phyloP scores from a whole-genome alignment of 2,113 vertebrate genomes.

The Saguinus midas region DNA sequence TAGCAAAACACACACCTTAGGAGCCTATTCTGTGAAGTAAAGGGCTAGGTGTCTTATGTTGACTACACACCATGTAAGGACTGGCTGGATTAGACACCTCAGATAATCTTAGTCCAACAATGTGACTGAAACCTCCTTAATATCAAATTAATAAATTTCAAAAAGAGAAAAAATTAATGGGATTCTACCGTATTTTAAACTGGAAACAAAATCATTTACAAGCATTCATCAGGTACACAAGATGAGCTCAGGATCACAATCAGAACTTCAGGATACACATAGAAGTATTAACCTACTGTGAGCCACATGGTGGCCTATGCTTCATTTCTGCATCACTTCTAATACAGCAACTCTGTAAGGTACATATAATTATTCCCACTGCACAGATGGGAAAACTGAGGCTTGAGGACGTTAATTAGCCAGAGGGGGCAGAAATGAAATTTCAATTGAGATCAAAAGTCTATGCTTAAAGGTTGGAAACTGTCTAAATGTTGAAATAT shows the following conservation, averaged over 20 bases:
- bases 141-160: neutral
- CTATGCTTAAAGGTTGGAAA: conserved; percentile 23
- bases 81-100: too few relatives aligned
- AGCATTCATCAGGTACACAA: neutral
- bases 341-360: neutral
- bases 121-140: neutral
- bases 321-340: neutral
- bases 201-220: neutral
- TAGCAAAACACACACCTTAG: neutral
- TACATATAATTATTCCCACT: neutral
- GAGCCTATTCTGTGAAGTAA: neutral
- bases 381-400: neutral
- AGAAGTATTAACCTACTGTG: neutral
- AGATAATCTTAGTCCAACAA: neutral
- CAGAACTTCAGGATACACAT: neutral
- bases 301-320: fast-evolving
- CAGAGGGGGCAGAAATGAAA: neutral
- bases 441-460: conserved; percentile 16
- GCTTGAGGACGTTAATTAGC: neutral
- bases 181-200: neutral
- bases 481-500: neutral
- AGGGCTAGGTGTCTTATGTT: fast-evolving
- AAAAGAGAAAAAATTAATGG: too few relatives aligned
- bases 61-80: fast-evolving
- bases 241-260: neutral